phyloP scores from a whole-genome alignment of 1,140 invertebrate species.

The Oppia nitens region DNA sequence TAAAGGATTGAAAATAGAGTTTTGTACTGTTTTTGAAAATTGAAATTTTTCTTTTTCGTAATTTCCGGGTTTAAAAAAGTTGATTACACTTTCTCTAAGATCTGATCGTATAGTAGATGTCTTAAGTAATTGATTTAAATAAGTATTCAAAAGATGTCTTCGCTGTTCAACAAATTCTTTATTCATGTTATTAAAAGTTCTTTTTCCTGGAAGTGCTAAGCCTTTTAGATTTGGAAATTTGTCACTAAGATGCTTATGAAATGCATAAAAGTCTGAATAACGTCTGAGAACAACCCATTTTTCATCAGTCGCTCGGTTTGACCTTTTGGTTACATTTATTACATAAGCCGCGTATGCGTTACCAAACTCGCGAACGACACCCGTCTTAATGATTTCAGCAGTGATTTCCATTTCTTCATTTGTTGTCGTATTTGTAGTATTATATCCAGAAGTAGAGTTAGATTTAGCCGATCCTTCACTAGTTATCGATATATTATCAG shows the following conservation, averaged over 20 bases:
- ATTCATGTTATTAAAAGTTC: slow-evolving; percentile 82
- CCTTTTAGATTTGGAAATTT: slow-evolving; percentile 60
- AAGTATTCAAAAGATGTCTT: slow-evolving; percentile 64
- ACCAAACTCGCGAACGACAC: slow-evolving; percentile 56
- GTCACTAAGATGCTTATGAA: slow-evolving; percentile 40
- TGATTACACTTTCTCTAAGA: slow-evolving; percentile 25
- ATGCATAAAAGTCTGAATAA: slow-evolving; percentile 81
- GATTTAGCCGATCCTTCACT: neutral
- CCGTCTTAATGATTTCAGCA: slow-evolving; percentile 26
- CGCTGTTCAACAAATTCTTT: slow-evolving; percentile 65
- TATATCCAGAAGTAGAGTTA: neutral
- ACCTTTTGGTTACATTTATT: slow-evolving; percentile 46
- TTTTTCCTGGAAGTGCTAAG: slow-evolving; percentile 74
- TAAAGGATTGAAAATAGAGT: slow-evolving; percentile 50
- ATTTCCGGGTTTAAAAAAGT: slow-evolving; percentile 59
- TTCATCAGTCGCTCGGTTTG: slow-evolving; percentile 41
- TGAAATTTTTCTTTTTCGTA: slow-evolving; percentile 29
- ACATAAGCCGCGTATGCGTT: slow-evolving; percentile 73
- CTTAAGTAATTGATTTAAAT: slow-evolving; percentile 51
- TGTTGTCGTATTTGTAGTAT: neutral
- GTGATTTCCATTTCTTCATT: neutral
- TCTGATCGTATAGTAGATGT: slow-evolving; percentile 26
- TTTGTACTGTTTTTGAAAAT: neutral
- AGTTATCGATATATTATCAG: neutral
- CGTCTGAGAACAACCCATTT: slow-evolving; percentile 42